phyloP scores from a whole-genome alignment of 1,140 invertebrate genomes.

The Drosophila pallidifrons region DNA sequence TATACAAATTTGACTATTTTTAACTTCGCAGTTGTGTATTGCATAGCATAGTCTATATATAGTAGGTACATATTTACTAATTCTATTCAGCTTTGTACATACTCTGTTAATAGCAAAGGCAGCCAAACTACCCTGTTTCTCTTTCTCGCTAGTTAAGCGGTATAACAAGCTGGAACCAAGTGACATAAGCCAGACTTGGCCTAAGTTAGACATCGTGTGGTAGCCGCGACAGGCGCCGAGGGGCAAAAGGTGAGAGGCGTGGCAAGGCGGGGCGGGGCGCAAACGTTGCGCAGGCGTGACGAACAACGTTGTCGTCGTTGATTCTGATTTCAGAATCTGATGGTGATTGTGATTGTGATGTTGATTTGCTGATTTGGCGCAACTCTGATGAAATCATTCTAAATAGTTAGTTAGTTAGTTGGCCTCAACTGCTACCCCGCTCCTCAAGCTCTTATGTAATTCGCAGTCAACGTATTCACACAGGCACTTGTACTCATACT shows the following conservation, averaged over 20 bases:
- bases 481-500: slow-evolving; percentile 18
- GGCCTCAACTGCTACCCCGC: slow-evolving; percentile 1
- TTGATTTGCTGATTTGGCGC: slow-evolving; percentile 55
- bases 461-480: slow-evolving; percentile 10
- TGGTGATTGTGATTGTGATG: slow-evolving; percentile 38
- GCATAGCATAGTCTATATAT: no score
- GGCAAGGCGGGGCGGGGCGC: background rate
- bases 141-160: background rate
- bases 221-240: background rate
- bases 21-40: no score
- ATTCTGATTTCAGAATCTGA: slow-evolving; percentile 3
- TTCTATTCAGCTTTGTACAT: no score
- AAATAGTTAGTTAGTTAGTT: slow-evolving; percentile 52
- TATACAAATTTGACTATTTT: no score
- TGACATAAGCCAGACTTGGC: slow-evolving; percentile 40
- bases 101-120: no score
- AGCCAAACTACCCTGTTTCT: background rate
- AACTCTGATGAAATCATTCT: slow-evolving; percentile 70
- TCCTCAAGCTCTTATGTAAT: slow-evolving; percentile 48
- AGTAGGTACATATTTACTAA: no score
- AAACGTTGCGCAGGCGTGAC: slow-evolving; percentile 47
- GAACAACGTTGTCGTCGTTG: slow-evolving; percentile 35
- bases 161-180: slow-evolving; percentile 20
- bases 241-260: background rate
- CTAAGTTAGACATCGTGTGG: slow-evolving; percentile 6